Percentiles rank a stretch among this genome's conserved stretches.
Conservation (phyloP, 2,113 vertebrate species). For the Xenopus laevis region DNA sequence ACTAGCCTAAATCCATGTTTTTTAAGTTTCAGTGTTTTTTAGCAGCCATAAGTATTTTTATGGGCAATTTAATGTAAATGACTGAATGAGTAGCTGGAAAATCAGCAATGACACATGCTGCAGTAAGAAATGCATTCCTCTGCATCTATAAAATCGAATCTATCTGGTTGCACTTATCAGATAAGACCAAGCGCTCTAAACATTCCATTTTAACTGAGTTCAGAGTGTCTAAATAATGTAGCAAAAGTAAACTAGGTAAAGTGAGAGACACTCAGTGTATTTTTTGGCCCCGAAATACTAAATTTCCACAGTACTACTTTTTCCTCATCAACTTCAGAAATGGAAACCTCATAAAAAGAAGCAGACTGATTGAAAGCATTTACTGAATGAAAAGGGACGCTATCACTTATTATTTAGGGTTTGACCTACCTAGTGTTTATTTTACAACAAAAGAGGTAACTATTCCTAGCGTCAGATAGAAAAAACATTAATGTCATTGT, state of each 20-base stretch:
- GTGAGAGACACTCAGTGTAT: background rate
- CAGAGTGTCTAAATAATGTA: constrained; percentile 2
- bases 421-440: background rate
- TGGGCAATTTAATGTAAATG: too few species aligned
- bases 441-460: background rate
- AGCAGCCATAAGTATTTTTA: too few species aligned
- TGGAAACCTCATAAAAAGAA: constrained; percentile 29
- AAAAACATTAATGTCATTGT: background rate
- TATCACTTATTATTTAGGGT: constrained; percentile 19
- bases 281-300: constrained; percentile 18
- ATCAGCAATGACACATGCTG: too few species aligned
- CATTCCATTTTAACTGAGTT: background rate
- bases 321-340: constrained; percentile 11
- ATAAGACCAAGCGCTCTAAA: too few species aligned
- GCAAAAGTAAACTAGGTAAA: constrained; percentile 22
- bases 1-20: too few species aligned
- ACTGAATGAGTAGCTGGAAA: too few species aligned
- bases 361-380: constrained; percentile 20
- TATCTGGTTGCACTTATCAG: background rate
- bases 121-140: too few species aligned
- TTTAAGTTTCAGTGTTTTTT: too few species aligned
- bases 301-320: constrained; percentile 7
- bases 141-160: too few species aligned
- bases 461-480: background rate
- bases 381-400: constrained; percentile 7